Evolutionary conservation across 53 echinoderm and acorn worm genomes (phyloP), one percentile per base, ranked within the genome.

Genomic region (Echinometra lucunter): DNA sequence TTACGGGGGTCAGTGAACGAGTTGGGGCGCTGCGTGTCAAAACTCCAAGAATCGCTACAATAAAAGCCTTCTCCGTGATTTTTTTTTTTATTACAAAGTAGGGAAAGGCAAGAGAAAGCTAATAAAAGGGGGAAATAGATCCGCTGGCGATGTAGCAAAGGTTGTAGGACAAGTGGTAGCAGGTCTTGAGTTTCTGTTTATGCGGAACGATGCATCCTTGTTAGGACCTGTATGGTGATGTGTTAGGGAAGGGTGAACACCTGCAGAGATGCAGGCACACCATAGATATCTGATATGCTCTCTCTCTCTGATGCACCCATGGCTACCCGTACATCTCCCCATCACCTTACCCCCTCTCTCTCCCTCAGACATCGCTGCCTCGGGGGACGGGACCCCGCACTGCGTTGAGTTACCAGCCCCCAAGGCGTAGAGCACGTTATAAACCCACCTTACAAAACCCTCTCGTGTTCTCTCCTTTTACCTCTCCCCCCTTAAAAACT

Each of bases 171-270:
- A 94, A 94, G 94, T 94, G 66, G 85, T 58, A 94, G 85, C 85
- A 94, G 94, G 94, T 82, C 94, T 94, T 94, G 85, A 66, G 94
- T 94, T 94, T 94, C 94, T 94, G 85, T 94, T 94, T 82, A 75
- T 94, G 66, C 85, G 83, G 85, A 94, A 44, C 58, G 94, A 58
- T 32, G 85, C 85, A 94, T 40, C 83, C 94, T 94, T 94, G 94
- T 94, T 94, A 45, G 67, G 85, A 58, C n/a, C 58, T 94, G 35
- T 93, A 91, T 60, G 93, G 94, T 82, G 94, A 82, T 83, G 94
- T 63, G 94, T 56, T 27, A 57, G 25, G 32, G 42, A 82, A 66
- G 45, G 60, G 94, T 17, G 83, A 94, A 94, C 94, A 94, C 94
- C 94, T 94, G 94, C 94, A 94, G 94, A 42, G 83, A 66, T 58